Percentiles rank a stretch among this genome's conserved stretches.
These are phyloP conservation scores for Aleiodes testaceus DNA, from an alignment of 2,888 invertebrate species.

Conservation along the genomic window DNA sequence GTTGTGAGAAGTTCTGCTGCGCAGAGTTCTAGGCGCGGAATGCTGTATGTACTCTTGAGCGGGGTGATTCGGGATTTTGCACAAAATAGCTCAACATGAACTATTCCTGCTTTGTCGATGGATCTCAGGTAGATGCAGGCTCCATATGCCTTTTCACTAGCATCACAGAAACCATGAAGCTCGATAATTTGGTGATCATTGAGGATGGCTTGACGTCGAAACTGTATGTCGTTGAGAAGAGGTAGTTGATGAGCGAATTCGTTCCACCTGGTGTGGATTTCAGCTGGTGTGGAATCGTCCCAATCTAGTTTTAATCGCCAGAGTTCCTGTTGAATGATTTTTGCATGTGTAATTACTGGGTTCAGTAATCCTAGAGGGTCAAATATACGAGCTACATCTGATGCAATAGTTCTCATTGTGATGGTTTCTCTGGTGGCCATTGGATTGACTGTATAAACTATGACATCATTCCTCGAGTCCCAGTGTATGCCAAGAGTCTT, in stretches of 20 bases:
- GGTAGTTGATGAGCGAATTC: not conserved
- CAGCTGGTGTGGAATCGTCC: slow-evolving; percentile 34
- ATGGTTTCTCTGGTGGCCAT: not conserved
- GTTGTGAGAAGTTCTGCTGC: slow-evolving; percentile 11
- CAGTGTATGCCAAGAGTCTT: slow-evolving; percentile 46
- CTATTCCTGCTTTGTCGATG: not conserved
- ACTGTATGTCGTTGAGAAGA: slow-evolving; percentile 21
- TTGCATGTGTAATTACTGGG: too few relatives aligned
- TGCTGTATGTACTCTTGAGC: slow-evolving; percentile 28
- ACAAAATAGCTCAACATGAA: slow-evolving; percentile 38
- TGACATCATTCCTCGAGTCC: slow-evolving; percentile 41
- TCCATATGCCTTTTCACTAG: slow-evolving; percentile 54
- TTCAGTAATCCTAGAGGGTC: too few relatives aligned
- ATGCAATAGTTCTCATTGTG: too few relatives aligned
- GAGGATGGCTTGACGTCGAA: slow-evolving; percentile 41
- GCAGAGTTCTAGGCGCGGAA: slow-evolving; percentile 45
- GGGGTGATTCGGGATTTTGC: slow-evolving; percentile 49
- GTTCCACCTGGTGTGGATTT: not conserved
- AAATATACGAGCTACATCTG: too few relatives aligned
- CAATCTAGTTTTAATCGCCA: slow-evolving; percentile 35
- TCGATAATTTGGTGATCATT: slow-evolving; percentile 30
- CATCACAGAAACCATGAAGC: slow-evolving; percentile 55
- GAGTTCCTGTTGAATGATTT: slow-evolving; percentile 6
- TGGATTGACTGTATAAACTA: slow-evolving; percentile 37
- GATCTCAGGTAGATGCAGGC: slow-evolving; percentile 52